Evolutionary conservation across 2,797 vertebrate species (phyloP), one percentile per base, ranked within the genome.

Genomic region (Falco rusticolus): DNA sequence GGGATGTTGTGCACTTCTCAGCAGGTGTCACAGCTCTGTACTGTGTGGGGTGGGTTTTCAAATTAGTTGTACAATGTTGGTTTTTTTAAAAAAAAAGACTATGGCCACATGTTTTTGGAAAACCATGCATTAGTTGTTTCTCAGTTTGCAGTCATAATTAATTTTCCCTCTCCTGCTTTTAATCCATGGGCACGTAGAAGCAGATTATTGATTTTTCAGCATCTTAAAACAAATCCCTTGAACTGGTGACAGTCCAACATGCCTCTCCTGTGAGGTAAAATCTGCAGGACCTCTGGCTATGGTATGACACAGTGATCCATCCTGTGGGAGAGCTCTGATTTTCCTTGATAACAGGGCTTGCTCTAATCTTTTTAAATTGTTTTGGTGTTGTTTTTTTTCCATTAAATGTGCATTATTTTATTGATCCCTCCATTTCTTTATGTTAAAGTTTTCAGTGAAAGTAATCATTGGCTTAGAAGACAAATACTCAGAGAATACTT

Each of bases 11-110:
- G 11, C 7, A 17, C 9, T 1, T 48, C 45, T 33, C 66, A 82
- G 19, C 16, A n/a, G 0, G 0, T 28, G 33, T 21, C 66, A 14
- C 21, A 60, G 18, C 31, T 89, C 34, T 50, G 24, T 25, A 28
- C 9, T 59, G 2, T 65, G 39, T 11, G 18, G 56, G 7, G 7
- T 43, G 12, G 2, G 2, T 19, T 69, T 66, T 51, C 1, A 28
- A 86, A 61, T 51, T 1, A 45, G 41, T 17, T 77, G 5, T n/a
- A n/a, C 12, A 11, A 12, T 15, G 8, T 6, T 54, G 12, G 21
- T 34, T 72, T 29, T 25, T 33, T 3, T 17, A 5, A 14, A 66
- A 3, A 14, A 66, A 68, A 65, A 47, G 3, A 16, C 21, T 24
- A 6, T 25, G 13, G 15, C 75, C 25, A 31, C 1, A 3, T 28